Evolutionary conservation across 2,888 invertebrate genomes (phyloP), one percentile per base, ranked within the genome.

Genomic region (Rhagium mordax): DNA sequence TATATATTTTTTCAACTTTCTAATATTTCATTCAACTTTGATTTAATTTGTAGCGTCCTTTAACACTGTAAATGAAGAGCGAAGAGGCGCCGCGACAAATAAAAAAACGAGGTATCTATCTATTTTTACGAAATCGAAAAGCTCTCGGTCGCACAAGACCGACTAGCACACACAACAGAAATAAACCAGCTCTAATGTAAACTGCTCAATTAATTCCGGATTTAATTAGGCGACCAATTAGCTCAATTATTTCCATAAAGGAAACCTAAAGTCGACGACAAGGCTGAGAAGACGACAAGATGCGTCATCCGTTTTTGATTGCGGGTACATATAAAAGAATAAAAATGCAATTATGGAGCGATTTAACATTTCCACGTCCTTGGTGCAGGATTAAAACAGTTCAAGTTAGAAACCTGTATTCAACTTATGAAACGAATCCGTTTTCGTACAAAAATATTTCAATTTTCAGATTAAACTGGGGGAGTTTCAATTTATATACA

Each of bases 1-100:
- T 70, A 80, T 72, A 69, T 75, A 71, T 78, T 78, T 78, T 78
- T 74, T 72, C 69, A 62, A 74, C 74, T 77, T 77, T 75, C 72
- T 70, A 76, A 77, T 75, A 75, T 78, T 78, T 76, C 76, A 71
- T 77, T 74, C 74, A 76, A 64, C 72, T 74, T 57, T 74, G 64
- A 72, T 55, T 67, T 67, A 67, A 67, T 67, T 33, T 67, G 57
- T 67, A 24, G 41, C 57, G 47, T 67, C 41, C 61, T 21, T 61
- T 21, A 16, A 20, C 13, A n/a, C 3, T 48, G 41, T 21, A 59
- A 59, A 61, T 41, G 8, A 47, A 47, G 5, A 7, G n/a, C 15
- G n/a, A 33, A 15, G 47, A 61, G 61, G 47, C 21, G 61, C 61
- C 47, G 21, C 16, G 20, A n/a, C 47, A 48, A 48, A 61, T 47